A percentile compares a stretch with the other conserved stretches of the same genome.
These are phyloP conservation scores for Omphaloscelis lunosa DNA, from an alignment of 2,888 invertebrate genomes.

Conservation along the genomic window DNA sequence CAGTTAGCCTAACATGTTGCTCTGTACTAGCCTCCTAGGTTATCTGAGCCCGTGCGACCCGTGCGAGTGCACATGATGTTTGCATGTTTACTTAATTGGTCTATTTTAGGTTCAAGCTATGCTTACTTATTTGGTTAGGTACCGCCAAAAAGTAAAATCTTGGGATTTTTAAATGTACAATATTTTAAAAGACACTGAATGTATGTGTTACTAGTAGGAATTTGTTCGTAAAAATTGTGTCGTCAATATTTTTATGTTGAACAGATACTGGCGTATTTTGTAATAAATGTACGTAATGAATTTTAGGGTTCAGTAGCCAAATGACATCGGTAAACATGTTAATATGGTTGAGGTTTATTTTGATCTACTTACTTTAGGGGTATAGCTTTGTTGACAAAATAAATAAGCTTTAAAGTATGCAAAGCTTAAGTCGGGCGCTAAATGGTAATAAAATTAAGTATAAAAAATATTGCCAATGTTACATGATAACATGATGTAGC, in stretches of 20 bases:
- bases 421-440: conserved; percentile 38
- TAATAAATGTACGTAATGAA: conserved; percentile 49
- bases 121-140: neutral
- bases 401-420: conserved; percentile 16
- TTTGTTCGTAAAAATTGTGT: conserved; percentile 6
- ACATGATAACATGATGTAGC: conserved; percentile 33
- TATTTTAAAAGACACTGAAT: conserved; percentile 35
- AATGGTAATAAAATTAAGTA: conserved; percentile 8
- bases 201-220: conserved; percentile 12
- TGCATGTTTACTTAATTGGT: conserved; percentile 9
- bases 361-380: conserved; percentile 14
- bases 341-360: conserved; percentile 23
- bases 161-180: neutral
- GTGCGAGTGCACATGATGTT: neutral
- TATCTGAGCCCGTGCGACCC: too few species aligned
- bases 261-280: conserved; percentile 32
- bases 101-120: neutral
- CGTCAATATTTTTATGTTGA: conserved; percentile 29
- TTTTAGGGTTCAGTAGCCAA: conserved; percentile 43
- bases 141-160: neutral
- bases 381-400: conserved; percentile 37
- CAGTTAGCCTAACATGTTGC: neutral
- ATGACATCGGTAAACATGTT: conserved; percentile 29
- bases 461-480: conserved; percentile 22
- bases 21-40: neutral